A percentile compares a stretch with the other conserved stretches of the same genome.
phyloP scores from a whole-genome alignment of 2,797 vertebrate genomes.

The Malacoctenus gilli region DNA sequence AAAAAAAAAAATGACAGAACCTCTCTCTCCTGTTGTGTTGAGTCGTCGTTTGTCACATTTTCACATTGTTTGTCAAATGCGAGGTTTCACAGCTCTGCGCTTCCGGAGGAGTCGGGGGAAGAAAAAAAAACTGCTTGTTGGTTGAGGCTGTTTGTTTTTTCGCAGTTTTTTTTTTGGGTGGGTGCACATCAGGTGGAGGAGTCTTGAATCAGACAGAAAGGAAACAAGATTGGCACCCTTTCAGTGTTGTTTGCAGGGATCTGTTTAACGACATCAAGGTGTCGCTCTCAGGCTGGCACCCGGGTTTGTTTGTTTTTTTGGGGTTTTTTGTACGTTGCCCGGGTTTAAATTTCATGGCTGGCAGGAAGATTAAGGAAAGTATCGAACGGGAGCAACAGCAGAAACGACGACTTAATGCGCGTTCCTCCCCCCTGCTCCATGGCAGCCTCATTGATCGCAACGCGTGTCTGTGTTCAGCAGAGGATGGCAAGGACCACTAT shows the following conservation, averaged over 20 bases:
- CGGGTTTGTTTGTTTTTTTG: constrained; percentile 23
- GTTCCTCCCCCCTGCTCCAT: neutral
- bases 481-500: constrained; percentile 83
- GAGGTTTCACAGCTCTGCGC: neutral
- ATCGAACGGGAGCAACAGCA: constrained; percentile 40
- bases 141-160: constrained; percentile 3
- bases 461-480: constrained; percentile 72
- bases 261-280: constrained; percentile 45
- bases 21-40: constrained; percentile 1
- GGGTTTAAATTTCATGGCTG: constrained; percentile 38
- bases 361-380: constrained; percentile 29
- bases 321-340: constrained; percentile 3
- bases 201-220: constrained; percentile 20
- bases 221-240: constrained; percentile 24
- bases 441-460: constrained; percentile 14
- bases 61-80: constrained; percentile 1
- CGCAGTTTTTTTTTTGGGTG: constrained; percentile 9
- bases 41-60: neutral
- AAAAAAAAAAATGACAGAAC: constrained; percentile 15
- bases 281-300: constrained; percentile 16
- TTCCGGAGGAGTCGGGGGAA: too few species aligned
- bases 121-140: neutral
- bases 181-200: constrained; percentile 21
- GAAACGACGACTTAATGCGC: constrained; percentile 1
- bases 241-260: constrained; percentile 8